Conservation (phyloP, 1,140 invertebrate species). For the Apocrypta bakeri region DNA sequence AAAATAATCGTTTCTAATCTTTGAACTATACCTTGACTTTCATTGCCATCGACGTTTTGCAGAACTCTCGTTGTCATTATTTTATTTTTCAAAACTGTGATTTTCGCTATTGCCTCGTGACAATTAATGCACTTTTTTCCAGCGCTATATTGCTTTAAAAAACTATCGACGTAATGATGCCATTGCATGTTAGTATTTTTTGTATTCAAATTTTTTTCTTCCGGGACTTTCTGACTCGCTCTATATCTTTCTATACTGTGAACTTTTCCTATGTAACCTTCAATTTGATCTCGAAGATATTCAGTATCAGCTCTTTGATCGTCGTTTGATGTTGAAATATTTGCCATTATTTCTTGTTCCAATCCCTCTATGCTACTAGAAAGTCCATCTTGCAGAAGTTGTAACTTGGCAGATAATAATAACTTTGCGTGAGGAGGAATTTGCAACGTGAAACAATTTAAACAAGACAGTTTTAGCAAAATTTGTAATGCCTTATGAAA, state of each 20-base stretch:
- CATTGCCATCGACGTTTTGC: neutral
- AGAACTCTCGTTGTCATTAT: slow-evolving; percentile 59
- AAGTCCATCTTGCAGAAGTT: slow-evolving; percentile 84
- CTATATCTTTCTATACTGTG: slow-evolving; percentile 57
- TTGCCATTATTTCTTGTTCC: slow-evolving; percentile 70
- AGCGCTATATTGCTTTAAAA: slow-evolving; percentile 75
- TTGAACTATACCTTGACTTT: slow-evolving; percentile 28
- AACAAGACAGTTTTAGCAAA: slow-evolving; percentile 81
- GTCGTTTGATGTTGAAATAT: neutral
- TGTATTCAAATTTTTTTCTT: slow-evolving; percentile 52
- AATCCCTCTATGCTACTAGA: slow-evolving; percentile 82
- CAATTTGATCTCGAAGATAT: slow-evolving; percentile 58
- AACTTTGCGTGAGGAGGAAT: slow-evolving; percentile 80
- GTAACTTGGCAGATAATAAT: slow-evolving; percentile 83
- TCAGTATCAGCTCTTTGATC: slow-evolving; percentile 51
- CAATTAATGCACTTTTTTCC: slow-evolving; percentile 80
- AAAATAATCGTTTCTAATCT: slow-evolving; percentile 66
- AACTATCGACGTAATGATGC: slow-evolving; percentile 77
- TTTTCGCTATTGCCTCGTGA: slow-evolving; percentile 75
- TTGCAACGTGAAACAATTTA: slow-evolving; percentile 82
- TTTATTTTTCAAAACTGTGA: slow-evolving; percentile 75
- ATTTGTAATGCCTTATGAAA: slow-evolving; percentile 85
- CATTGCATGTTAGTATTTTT: slow-evolving; percentile 80
- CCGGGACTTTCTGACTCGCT: neutral
- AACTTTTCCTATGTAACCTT: slow-evolving; percentile 59